Evolutionary conservation across 35 echinoderm and acorn worm species (phyloP).

Genomic region (Heliocidaris tuberculata): DNA sequence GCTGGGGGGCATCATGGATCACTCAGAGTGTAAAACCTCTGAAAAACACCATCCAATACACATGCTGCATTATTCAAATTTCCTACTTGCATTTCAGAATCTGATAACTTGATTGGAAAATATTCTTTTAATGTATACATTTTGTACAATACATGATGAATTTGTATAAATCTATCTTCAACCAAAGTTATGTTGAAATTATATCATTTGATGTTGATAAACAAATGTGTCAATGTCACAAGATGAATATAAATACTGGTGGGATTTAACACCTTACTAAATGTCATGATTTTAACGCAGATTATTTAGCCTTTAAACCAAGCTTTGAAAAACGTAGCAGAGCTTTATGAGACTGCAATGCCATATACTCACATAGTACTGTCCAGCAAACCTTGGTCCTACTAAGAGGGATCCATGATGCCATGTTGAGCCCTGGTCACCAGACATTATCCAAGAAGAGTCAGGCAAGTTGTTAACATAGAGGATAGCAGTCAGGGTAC

Average conservation of each 20-base stretch:
- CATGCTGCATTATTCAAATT: not conserved
- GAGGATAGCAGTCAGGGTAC: conserved; percentile 62
- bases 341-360: too few relatives aligned
- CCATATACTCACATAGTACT: conserved; percentile 76
- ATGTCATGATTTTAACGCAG: too few relatives aligned
- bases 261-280: too few relatives aligned
- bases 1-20: not conserved
- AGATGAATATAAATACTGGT: too few relatives aligned
- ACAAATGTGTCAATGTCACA: too few relatives aligned
- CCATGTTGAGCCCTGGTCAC: conserved; percentile 78
- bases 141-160: too few relatives aligned
- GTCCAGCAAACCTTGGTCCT: conserved; percentile 62
- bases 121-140: not conserved
- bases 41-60: not conserved
- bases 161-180: too few relatives aligned
- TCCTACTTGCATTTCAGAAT: not conserved
- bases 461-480: conserved; percentile 63
- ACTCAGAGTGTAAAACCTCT: not conserved
- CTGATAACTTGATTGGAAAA: not conserved
- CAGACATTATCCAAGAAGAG: conserved; percentile 41
- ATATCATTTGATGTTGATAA: too few relatives aligned
- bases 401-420: conserved; percentile 58
- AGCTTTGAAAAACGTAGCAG: too few relatives aligned
- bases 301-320: too few relatives aligned
- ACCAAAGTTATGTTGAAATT: too few relatives aligned